Evolutionary conservation across 2,797 vertebrate species (phyloP), one percentile per base, ranked within the genome.

Genomic region (Enteromius fasciolatus): DNA sequence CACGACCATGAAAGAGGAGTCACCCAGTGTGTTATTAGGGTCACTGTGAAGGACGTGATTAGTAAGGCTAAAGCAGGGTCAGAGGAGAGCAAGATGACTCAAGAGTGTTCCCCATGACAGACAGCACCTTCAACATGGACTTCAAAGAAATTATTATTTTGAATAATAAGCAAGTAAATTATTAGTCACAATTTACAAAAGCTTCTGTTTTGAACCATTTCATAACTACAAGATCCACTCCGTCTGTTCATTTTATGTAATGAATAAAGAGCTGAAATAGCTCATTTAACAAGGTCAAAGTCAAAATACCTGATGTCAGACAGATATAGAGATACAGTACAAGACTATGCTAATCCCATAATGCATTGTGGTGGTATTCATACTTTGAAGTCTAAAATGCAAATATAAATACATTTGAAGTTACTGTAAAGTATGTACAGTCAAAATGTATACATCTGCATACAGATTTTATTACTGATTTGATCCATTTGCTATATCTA

Each of bases 1-100:
- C 61, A 84, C 18, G 64, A 84, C 81, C 85, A 78, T 87, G 86
- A 86, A 82, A 2, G 52, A n/a, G 64, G 70, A 86, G 46, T 85
- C 28, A 23, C 80, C 63, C 20, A 64, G 83, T 33, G 59, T 4
- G 18, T 69, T 76, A 82, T 85, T 87, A 79, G 83, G 75, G 84
- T 87, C 64, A 78, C 46, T 75, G 77, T 64, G 57, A 63, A 78
- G 36, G 23, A 81, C 11, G 39, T 78, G 78, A 75, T 79, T 81
- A 81, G 59, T 50, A 46, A 67, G 20, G 73, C 54, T 78, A 68
- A 85, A 78, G 61, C 67, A 39, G 67, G 46, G 68, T 36, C 44
- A 67, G 20, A 72, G 9, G 44, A 76, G 44, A 61, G 7, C n/a
- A 36, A 67, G 31, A 5, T 44, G 76, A 46, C 11, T 11, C 0